Conservation (phyloP, 1,140 invertebrate genomes). For the Bombus pyrosoma region DNA sequence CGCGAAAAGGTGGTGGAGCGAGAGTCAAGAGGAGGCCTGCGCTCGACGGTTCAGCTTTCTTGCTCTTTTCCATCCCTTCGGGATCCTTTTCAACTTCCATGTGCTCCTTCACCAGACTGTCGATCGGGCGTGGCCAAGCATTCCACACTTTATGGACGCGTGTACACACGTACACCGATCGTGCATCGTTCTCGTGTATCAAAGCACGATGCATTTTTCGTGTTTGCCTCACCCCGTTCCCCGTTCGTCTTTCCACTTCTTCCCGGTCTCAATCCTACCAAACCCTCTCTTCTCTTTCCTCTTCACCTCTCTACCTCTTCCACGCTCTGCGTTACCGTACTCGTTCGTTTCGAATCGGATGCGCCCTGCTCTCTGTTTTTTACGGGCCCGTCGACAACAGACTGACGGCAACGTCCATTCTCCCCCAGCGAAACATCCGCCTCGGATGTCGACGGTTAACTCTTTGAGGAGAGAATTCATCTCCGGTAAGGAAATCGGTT, state of each 20-base stretch:
- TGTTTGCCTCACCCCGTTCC: neutral
- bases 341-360: conserved; percentile 28
- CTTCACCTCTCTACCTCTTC: neutral
- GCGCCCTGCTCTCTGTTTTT: neutral
- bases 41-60: conserved; percentile 3
- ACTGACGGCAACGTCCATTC: conserved; percentile 10
- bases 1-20: neutral
- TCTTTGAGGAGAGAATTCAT: conserved; percentile 1
- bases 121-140: conserved; percentile 40
- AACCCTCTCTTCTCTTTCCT: neutral
- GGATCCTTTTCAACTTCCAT: conserved; percentile 24
- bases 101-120: neutral
- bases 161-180: conserved; percentile 33
- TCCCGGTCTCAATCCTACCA: neutral
- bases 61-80: neutral
- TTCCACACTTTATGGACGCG: conserved; percentile 15
- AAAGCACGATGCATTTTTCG: conserved; percentile 58
- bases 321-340: too few species aligned
- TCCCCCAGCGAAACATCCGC: neutral
- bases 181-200: conserved; percentile 36
- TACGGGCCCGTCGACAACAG: neutral
- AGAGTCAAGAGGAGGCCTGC: neutral
- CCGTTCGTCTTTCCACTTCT: conserved; percentile 23
- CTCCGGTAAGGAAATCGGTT: neutral
- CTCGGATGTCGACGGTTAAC: conserved; percentile 7